Conservation (phyloP, 2,113 vertebrate genomes). For the Spheniscus mendiculus region DNA sequence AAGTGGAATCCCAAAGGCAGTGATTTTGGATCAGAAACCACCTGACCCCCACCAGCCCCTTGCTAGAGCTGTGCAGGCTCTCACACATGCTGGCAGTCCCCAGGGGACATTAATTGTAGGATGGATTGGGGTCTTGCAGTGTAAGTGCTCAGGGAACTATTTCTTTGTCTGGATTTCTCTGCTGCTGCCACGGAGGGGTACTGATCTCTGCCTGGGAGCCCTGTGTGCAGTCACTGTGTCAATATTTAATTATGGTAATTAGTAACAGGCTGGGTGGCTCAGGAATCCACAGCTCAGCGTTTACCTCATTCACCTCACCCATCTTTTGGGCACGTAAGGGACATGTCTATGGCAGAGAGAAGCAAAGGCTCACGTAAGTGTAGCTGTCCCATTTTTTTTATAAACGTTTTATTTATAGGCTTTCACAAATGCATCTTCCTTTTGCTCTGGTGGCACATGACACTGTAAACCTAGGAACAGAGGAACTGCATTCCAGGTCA, state of each 20-base stretch:
- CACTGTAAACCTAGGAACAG: background rate
- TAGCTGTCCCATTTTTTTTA: background rate
- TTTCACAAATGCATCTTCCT: background rate
- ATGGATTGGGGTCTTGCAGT: background rate
- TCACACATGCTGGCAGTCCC: background rate
- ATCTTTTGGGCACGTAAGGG: background rate
- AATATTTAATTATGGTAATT: conserved; percentile 60
- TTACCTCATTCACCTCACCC: background rate
- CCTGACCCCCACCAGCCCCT: background rate
- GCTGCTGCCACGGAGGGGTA: background rate
- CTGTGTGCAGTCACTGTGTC: conserved; percentile 39
- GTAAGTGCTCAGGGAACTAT: background rate
- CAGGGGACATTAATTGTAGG: background rate
- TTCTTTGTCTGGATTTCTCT: conserved; percentile 1
- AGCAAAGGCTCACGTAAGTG: background rate
- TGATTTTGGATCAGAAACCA: background rate
- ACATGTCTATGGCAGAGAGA: background rate
- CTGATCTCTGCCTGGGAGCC: conserved; percentile 8
- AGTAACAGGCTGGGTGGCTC: conserved; percentile 44
- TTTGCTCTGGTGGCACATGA: background rate
- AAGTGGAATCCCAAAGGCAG: background rate
- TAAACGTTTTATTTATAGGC: background rate
- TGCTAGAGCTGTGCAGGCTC: background rate
- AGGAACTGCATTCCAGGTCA: background rate
- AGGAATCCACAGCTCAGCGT: conserved; percentile 52